phyloP scores from a whole-genome alignment of 2,113 vertebrate genomes.

The Corynorhinus townsendii region DNA sequence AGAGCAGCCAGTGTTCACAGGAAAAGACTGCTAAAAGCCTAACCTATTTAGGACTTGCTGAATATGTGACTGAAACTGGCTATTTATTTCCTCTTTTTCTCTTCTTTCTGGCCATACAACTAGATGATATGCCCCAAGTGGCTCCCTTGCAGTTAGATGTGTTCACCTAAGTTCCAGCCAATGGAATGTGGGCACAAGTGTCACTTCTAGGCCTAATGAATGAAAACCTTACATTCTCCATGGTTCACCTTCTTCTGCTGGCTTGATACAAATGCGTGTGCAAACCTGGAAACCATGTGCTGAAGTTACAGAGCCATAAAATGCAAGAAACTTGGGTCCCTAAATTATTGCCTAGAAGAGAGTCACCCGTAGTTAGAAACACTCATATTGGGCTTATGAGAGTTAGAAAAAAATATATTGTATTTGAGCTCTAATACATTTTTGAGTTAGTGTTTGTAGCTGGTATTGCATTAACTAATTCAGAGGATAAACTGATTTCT shows the following conservation, averaged over 20 bases:
- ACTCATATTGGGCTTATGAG: not conserved
- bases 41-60: not conserved
- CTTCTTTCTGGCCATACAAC: not conserved
- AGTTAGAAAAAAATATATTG: not conserved
- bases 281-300: not conserved
- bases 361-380: not conserved
- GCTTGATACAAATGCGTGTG: not conserved
- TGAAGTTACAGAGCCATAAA: not conserved
- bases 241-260: not conserved
- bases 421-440: not conserved
- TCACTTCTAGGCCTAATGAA: not conserved
- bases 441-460: not conserved
- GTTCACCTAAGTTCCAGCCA: not conserved
- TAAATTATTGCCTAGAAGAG: not conserved
- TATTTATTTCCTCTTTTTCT: not conserved
- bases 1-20: not conserved
- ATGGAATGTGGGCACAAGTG: not conserved
- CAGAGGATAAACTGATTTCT: conserved; percentile 8
- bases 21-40: not conserved
- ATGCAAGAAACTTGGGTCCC: not conserved
- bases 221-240: not conserved
- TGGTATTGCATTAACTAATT: not conserved
- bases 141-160: not conserved
- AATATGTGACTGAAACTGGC: not conserved
- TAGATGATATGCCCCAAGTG: not conserved